phyloP scores from a whole-genome alignment of 2,888 invertebrate genomes.

The Heliconius erato region DNA sequence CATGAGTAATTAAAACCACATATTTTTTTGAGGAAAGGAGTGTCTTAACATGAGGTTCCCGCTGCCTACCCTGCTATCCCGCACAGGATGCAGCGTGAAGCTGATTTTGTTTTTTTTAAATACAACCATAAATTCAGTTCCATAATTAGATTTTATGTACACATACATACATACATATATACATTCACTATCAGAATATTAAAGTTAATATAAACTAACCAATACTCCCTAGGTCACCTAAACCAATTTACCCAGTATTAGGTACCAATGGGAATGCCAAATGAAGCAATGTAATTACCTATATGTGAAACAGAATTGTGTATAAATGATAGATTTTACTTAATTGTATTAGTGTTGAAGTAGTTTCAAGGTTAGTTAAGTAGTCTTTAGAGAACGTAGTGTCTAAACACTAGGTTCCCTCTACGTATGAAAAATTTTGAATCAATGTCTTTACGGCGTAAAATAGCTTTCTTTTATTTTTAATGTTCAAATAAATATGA shows the following conservation, averaged over 20 bases:
- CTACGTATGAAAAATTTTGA: no score
- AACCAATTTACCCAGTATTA: constrained; percentile 11
- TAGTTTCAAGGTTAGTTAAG: neutral
- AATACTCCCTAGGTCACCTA: neutral
- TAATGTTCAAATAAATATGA: no score
- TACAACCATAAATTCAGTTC: neutral
- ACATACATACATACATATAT: neutral
- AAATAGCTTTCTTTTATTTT: no score
- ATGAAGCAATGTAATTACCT: constrained; percentile 20
- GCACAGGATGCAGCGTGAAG: neutral
- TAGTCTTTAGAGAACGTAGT: neutral
- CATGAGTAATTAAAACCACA: no score
- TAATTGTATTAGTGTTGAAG: neutral
- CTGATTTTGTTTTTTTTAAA: no score
- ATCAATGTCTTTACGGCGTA: no score
- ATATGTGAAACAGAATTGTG: neutral
- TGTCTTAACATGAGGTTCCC: no score
- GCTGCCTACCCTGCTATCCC: neutral
- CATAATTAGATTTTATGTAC: neutral
- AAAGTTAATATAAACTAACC: constrained; percentile 23
- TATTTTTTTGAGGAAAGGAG: no score
- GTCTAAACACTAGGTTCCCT: neutral
- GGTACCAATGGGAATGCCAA: constrained; percentile 23
- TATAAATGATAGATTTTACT: neutral
- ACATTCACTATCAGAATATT: constrained; percentile 25